Evolutionary conservation across 2,888 invertebrate species (phyloP).

Genomic region (Chamaedrilus cognettii): DNA sequence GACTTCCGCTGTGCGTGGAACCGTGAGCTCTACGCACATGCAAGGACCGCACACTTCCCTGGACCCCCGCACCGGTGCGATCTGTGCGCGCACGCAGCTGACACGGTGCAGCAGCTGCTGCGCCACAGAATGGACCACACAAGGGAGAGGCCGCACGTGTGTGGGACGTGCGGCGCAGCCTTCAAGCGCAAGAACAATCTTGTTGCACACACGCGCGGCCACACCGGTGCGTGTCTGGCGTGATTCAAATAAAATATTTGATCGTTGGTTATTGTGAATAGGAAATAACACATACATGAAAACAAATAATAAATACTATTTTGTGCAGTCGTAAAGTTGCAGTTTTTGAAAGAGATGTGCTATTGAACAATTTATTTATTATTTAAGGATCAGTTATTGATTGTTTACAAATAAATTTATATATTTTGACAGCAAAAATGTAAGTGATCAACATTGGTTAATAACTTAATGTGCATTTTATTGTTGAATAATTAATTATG

Average conservation of each 20-base stretch:
- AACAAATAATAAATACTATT: no score
- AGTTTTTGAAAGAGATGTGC: no score
- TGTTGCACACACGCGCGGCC: constrained; percentile 66
- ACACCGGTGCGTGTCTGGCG: no score
- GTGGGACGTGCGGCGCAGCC: constrained; percentile 65
- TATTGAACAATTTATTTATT: no score
- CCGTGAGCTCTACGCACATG: constrained; percentile 29
- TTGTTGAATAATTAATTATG: background rate
- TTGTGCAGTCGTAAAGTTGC: no score
- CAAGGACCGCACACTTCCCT: constrained; percentile 59
- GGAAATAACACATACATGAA: no score
- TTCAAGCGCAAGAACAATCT: constrained; percentile 67
- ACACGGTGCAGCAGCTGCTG: constrained; percentile 65
- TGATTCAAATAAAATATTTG: no score
- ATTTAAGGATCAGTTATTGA: no score
- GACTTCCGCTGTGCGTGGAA: constrained; percentile 27
- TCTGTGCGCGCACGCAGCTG: constrained; percentile 63
- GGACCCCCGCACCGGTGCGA: constrained; percentile 63
- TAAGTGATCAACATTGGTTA: background rate
- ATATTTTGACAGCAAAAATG: no score
- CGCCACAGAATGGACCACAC: constrained; percentile 67
- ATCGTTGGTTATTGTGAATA: no score
- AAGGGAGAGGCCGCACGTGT: constrained; percentile 61
- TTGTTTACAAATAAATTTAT: no score
- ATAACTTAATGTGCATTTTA: background rate